Evolutionary conservation across 2,113 vertebrate species (phyloP).

Genomic region (Oxygymnocypris stewartii): DNA sequence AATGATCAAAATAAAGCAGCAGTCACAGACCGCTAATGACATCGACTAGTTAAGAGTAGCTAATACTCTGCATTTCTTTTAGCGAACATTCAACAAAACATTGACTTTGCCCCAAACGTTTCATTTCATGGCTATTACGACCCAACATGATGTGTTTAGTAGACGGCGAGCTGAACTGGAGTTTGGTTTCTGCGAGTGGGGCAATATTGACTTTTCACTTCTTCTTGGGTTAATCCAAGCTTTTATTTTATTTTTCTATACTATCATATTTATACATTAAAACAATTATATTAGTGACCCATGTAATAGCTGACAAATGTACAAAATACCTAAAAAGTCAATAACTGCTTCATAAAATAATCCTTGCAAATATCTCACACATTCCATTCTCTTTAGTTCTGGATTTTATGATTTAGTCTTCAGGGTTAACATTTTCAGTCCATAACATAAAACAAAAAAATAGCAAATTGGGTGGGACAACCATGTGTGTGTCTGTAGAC

Average conservation of each 20-base stretch:
- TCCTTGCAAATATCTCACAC: not conserved
- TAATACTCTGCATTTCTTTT: slow-evolving; percentile 14
- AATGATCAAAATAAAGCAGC: slow-evolving; percentile 28
- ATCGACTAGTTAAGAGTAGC: not conserved
- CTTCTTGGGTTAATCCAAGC: not conserved
- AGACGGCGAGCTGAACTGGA: not conserved
- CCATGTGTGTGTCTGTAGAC: not conserved
- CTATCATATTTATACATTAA: slow-evolving; percentile 39
- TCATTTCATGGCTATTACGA: slow-evolving; percentile 31
- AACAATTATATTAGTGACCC: slow-evolving; percentile 35
- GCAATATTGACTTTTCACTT: not conserved
- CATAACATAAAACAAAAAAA: too few species aligned
- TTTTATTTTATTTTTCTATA: not conserved
- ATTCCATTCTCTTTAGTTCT: not conserved
- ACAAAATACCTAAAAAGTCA: slow-evolving; percentile 29
- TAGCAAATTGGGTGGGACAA: not conserved
- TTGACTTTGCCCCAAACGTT: slow-evolving; percentile 23
- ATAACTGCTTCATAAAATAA: slow-evolving; percentile 13
- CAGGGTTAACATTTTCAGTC: not conserved
- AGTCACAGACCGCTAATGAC: slow-evolving; percentile 32
- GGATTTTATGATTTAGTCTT: too few species aligned
- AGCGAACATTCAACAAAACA: slow-evolving; percentile 48
- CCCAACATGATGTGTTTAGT: not conserved
- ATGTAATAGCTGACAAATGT: slow-evolving; percentile 30
- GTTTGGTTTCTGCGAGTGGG: slow-evolving; percentile 1